Evolutionary conservation across 2,888 invertebrate genomes (phyloP).

Genomic region (Drosophila helvetica): DNA sequence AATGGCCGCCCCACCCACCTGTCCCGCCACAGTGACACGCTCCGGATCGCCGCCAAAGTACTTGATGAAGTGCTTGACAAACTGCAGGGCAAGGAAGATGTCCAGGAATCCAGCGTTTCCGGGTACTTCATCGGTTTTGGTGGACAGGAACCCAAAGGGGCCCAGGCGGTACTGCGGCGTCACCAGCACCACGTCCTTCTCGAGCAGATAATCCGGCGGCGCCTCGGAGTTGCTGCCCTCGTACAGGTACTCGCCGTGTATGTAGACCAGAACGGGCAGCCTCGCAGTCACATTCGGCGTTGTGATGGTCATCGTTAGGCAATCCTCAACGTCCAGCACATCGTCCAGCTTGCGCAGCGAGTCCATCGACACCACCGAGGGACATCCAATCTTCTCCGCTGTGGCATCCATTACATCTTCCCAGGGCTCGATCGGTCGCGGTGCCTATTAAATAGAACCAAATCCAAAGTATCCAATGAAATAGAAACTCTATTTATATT

Average conservation of each 20-base stretch:
- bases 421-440: slow-evolving; percentile 81
- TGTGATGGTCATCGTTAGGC: slow-evolving; percentile 81
- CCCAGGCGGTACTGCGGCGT: slow-evolving; percentile 85
- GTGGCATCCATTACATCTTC: slow-evolving; percentile 79
- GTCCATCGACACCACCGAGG: slow-evolving; percentile 79
- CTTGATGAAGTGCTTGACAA: slow-evolving; percentile 84
- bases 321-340: slow-evolving; percentile 81
- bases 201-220: slow-evolving; percentile 83
- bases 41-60: slow-evolving; percentile 85
- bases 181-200: slow-evolving; percentile 84
- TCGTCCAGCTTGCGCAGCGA: slow-evolving; percentile 64
- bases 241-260: slow-evolving; percentile 84
- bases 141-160: slow-evolving; percentile 85
- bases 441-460: slow-evolving; percentile 62
- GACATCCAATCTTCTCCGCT: slow-evolving; percentile 81
- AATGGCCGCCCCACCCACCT: slow-evolving; percentile 85
- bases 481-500: no score
- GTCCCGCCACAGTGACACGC: slow-evolving; percentile 85
- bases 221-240: slow-evolving; percentile 82
- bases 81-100: slow-evolving; percentile 84
- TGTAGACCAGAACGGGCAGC: slow-evolving; percentile 83
- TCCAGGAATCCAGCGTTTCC: slow-evolving; percentile 86
- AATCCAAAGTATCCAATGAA: background rate
- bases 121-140: slow-evolving; percentile 84
- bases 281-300: slow-evolving; percentile 76